Percentiles rank a stretch among this genome's conserved stretches.
Conservation (phyloP, 2,113 vertebrate species). For the Ursus arctos region DNA sequence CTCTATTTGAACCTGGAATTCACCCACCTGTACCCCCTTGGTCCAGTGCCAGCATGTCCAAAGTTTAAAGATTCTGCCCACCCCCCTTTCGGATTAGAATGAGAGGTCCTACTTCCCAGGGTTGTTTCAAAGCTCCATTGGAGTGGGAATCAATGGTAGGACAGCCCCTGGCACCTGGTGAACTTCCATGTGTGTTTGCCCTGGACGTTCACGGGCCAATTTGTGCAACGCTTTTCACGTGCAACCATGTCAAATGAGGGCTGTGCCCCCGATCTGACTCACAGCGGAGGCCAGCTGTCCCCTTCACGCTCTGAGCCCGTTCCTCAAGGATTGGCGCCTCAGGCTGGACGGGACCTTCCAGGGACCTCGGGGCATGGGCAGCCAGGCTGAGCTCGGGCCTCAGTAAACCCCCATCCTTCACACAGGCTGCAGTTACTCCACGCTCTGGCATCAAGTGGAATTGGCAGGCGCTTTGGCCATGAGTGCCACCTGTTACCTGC, state of each 20-base stretch:
- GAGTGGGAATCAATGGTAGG: not conserved
- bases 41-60: not conserved
- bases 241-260: fast-evolving
- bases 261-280: not conserved
- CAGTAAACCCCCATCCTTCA: fast-evolving
- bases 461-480: not conserved
- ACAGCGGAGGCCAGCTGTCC: not conserved
- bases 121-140: not conserved
- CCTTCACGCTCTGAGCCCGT: not conserved
- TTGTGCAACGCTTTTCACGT: no score
- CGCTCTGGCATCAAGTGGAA: not conserved
- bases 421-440: fast-evolving
- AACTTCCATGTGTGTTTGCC: not conserved
- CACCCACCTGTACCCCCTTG: no score
- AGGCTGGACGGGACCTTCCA: fast-evolving
- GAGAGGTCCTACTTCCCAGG: not conserved
- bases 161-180: fast-evolving
- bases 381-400: not conserved
- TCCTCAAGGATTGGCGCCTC: not conserved
- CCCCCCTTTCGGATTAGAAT: not conserved
- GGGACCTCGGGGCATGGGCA: fast-evolving
- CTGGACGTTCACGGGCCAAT: fast-evolving
- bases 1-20: not conserved
- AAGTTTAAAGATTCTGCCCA: not conserved
- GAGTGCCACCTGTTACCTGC: fast-evolving